Conservation (phyloP, 1,140 invertebrate species). For the Camponotus vicinus region DNA sequence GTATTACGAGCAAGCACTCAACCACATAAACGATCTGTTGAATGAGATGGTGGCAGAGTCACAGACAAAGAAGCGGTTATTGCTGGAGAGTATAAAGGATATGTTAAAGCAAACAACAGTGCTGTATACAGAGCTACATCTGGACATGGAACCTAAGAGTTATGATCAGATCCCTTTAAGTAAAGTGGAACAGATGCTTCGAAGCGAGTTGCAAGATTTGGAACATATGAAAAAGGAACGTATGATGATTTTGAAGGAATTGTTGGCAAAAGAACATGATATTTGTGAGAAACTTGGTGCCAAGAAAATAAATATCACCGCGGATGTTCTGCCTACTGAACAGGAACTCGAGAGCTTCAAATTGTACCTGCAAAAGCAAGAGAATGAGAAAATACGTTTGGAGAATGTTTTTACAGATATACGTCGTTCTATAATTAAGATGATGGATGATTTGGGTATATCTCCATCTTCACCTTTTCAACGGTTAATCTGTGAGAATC, state of each 20-base stretch:
- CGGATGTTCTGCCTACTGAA: conserved; percentile 82
- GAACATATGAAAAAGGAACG: conserved; percentile 78
- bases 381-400: conserved; percentile 85
- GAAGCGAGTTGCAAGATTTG: conserved; percentile 72
- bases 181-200: conserved; percentile 74
- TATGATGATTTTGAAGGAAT: conserved; percentile 70
- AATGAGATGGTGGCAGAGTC: conserved; percentile 80
- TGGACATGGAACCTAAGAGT: conserved; percentile 55
- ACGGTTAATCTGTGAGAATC: conserved; percentile 84
- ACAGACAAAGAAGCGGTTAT: conserved; percentile 68
- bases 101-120: conserved; percentile 70
- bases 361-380: conserved; percentile 86
- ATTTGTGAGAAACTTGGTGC: conserved; percentile 75
- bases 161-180: conserved; percentile 77
- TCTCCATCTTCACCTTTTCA: conserved; percentile 87
- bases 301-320: conserved; percentile 67
- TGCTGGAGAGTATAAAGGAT: conserved; percentile 73
- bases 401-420: conserved; percentile 85
- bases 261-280: conserved; percentile 74
- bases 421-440: conserved; percentile 86
- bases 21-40: conserved; percentile 74
- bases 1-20: conserved; percentile 67
- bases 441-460: conserved; percentile 87
- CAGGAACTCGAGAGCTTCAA: conserved; percentile 86
- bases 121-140: conserved; percentile 76